Conservation (phyloP, 1,140 invertebrate species). For the Bombus superbus region DNA sequence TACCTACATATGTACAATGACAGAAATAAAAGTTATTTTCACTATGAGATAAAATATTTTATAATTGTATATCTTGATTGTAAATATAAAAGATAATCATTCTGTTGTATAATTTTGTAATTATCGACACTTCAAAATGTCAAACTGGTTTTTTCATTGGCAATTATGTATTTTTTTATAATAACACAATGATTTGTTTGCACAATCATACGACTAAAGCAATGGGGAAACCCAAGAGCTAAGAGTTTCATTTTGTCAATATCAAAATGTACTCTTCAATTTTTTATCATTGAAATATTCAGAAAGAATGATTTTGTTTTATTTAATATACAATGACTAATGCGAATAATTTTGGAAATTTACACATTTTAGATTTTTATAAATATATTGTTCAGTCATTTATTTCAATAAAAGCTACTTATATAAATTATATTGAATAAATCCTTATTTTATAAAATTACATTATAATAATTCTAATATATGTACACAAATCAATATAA, state of each 20-base stretch:
- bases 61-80: background rate
- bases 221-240: background rate
- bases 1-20: background rate
- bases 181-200: background rate
- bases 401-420: background rate
- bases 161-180: background rate
- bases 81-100: background rate
- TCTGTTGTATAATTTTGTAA: background rate
- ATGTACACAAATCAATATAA: background rate
- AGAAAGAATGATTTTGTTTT: background rate
- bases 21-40: background rate
- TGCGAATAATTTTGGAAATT: background rate
- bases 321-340: background rate
- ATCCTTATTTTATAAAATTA: background rate
- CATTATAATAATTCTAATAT: background rate
- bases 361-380: background rate
- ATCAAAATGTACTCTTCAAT: too few relatives aligned
- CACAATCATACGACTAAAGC: background rate
- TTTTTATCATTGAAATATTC: background rate
- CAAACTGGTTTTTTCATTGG: background rate
- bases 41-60: background rate
- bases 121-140: background rate
- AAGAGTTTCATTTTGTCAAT: background rate
- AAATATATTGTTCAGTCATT: background rate
- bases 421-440: background rate